Evolutionary conservation across 92 coral and sea anemone genomes (phyloP), one percentile per base, ranked within the genome.

Genomic region (Paragorgia papillata): DNA sequence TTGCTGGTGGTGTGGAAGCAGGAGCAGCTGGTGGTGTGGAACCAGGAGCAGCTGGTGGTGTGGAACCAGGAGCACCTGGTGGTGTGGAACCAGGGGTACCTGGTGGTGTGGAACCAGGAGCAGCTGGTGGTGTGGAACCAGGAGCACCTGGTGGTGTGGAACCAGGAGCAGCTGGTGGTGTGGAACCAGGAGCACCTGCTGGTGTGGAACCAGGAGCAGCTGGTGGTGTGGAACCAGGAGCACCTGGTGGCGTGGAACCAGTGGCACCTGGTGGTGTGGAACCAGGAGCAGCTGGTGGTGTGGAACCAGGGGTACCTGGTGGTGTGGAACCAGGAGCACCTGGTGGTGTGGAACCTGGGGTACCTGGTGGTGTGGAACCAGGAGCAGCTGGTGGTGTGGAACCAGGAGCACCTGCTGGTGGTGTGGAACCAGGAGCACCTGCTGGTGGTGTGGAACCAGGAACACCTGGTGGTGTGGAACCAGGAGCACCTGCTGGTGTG

Each of bases 191-290:
- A 15, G 33, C 31, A 22, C 33, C 59, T 39, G 73, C 54, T 40
- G 49, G 1, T 43, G 46, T 51, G 17, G 26, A 3, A 51, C 26
- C 26, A 17, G 58, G 7, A 19, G 19, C 26, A 51, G 58, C 19
- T 6, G 30, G 30, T 22, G 62, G 17, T 56, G 33, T 28, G 22
- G 14, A 1, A 22, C 62, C 31, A 13, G 62, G 14, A 56, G 18
- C 31, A 56, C 10, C 30, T 56, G 10, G 75, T 28, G 75, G 26
- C 26, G 71, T 14, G 22, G 14, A 29, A 56, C 62, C 62, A 56
- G 62, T 56, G 62, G 30, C 17, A 3, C 13, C 30, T 6, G 53
- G 53, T 46, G n/a, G n/a, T 15, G 53, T 15, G 2, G 14, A 6
- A 46, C n/a, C n/a, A 6, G 17, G 14, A 15, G 53, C 15, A 46